phyloP scores from a whole-genome alignment of 2,888 invertebrate species.

The Rutpela maculata region DNA sequence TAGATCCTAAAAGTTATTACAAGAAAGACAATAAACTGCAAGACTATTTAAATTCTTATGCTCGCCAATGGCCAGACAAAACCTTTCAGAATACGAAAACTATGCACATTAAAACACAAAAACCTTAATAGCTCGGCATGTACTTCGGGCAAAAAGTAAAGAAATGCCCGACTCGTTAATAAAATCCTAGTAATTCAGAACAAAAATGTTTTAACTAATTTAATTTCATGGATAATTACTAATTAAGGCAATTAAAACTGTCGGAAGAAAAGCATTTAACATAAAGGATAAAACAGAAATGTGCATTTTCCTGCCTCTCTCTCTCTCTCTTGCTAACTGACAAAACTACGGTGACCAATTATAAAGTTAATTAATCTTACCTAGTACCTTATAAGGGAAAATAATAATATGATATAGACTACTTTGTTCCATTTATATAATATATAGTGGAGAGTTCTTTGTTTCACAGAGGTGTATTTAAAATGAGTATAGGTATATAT shows the following conservation, averaged over 20 bases:
- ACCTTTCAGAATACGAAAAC: slow-evolving; percentile 2
- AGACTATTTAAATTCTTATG: slow-evolving; percentile 2
- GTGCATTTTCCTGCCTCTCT: not conserved
- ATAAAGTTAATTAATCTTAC: not conserved
- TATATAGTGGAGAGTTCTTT: too few species aligned
- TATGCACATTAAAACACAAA: slow-evolving; percentile 28
- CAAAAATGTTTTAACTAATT: slow-evolving; percentile 40
- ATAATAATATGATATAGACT: not conserved
- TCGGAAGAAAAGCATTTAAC: slow-evolving; percentile 18
- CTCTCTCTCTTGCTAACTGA: not conserved
- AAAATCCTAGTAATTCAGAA: slow-evolving; percentile 31
- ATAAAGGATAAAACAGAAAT: not conserved
- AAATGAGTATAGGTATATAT: too few species aligned
- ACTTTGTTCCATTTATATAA: too few species aligned
- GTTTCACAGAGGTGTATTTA: too few species aligned
- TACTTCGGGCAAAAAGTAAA: slow-evolving; percentile 17
- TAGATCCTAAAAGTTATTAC: slow-evolving; percentile 1
- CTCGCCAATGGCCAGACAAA: not conserved
- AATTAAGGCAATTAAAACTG: slow-evolving; percentile 28
- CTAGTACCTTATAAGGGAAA: not conserved
- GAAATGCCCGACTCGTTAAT: slow-evolving; percentile 9
- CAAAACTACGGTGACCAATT: not conserved
- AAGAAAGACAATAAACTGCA: not conserved
- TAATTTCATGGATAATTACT: slow-evolving; percentile 34
- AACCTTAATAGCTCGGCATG: slow-evolving; percentile 21